These are phyloP conservation scores for Eulemur rubriventer DNA, from an alignment of 2,797 vertebrate genomes.

Conservation along the genomic window DNA sequence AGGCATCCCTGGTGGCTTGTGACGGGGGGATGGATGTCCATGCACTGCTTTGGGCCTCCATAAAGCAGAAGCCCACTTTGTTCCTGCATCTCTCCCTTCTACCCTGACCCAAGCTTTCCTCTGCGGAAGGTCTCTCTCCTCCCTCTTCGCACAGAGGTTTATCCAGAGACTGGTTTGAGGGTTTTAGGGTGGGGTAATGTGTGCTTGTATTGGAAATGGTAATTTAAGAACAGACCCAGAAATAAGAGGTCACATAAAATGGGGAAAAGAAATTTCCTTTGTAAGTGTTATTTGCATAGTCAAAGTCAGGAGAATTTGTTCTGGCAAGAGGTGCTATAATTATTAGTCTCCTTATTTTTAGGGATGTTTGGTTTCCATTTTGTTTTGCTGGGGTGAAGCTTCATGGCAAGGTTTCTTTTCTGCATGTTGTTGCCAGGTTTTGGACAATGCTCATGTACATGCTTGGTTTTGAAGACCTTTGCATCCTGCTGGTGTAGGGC, in stretches of 20 bases:
- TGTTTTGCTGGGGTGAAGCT: not conserved
- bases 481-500: no score
- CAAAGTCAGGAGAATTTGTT: not conserved
- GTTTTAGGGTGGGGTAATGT: not conserved
- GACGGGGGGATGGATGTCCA: not conserved
- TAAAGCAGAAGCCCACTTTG: not conserved
- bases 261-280: not conserved
- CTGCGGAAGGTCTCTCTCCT: not conserved
- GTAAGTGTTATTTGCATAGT: not conserved
- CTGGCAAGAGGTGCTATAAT: not conserved
- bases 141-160: not conserved
- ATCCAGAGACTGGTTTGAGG: not conserved
- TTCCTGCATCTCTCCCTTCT: not conserved
- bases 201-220: not conserved
- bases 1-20: not conserved
- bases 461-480: not conserved
- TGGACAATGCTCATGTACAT: fast-evolving
- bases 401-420: not conserved
- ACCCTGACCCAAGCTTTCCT: not conserved
- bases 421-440: not conserved
- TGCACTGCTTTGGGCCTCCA: not conserved
- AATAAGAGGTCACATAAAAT: not conserved
- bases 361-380: not conserved
- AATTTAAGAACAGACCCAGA: not conserved
- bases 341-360: not conserved